Conservation (phyloP, 2,888 invertebrate species). For the Leucania comma region DNA sequence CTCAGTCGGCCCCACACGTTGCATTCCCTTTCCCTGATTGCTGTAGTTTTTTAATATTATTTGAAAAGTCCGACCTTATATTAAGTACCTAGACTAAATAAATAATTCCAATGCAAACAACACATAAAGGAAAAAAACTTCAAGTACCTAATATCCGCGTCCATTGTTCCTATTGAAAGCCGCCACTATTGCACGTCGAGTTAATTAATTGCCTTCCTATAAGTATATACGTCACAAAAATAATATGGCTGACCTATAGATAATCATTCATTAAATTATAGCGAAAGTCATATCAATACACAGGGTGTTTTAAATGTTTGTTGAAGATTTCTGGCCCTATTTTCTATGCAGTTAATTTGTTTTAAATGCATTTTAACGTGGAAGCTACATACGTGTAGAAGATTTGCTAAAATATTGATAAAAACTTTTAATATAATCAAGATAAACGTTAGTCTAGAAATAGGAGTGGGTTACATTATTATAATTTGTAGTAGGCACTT, state of each 20-base stretch:
- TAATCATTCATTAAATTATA: slow-evolving; percentile 42
- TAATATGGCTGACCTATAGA: slow-evolving; percentile 25
- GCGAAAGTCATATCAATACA: slow-evolving; percentile 16
- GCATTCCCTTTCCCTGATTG: slow-evolving; percentile 30
- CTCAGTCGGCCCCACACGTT: not conserved
- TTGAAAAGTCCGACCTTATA: slow-evolving; percentile 21
- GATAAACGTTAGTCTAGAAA: not conserved
- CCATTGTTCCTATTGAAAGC: slow-evolving; percentile 22
- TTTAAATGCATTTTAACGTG: not conserved
- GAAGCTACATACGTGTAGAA: not conserved
- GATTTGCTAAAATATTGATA: too few relatives aligned
- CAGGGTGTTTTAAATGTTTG: not conserved
- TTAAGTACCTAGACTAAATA: slow-evolving; percentile 7
- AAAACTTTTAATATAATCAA: not conserved
- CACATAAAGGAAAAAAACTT: slow-evolving; percentile 15
- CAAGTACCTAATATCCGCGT: slow-evolving; percentile 9
- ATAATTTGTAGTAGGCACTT: too few relatives aligned
- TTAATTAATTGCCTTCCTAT: slow-evolving; percentile 36
- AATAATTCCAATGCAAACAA: slow-evolving; percentile 5
- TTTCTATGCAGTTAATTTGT: not conserved
- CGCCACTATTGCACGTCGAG: slow-evolving; percentile 4
- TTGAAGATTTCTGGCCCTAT: too few relatives aligned
- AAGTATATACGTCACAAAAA: slow-evolving; percentile 32
- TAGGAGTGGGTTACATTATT: not conserved
- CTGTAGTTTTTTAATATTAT: not conserved